Evolutionary conservation across 2,113 vertebrate genomes (phyloP), one percentile per base, ranked within the genome.

Genomic region (Hemicordylus capensis): DNA sequence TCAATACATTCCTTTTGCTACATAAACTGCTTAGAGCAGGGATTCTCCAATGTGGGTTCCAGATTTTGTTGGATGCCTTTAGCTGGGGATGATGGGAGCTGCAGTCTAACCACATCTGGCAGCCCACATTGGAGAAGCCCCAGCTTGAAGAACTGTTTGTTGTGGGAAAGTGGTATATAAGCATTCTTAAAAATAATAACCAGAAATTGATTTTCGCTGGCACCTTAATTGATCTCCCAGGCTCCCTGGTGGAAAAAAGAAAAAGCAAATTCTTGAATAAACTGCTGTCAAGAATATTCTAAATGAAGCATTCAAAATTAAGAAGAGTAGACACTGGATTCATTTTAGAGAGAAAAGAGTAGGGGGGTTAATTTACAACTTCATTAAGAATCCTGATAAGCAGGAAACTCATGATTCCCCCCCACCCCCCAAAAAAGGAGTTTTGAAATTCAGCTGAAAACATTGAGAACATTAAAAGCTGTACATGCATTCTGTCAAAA

Each of bases 401-500:
- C 11, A 64, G 64, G 24, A 79, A 48, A 20, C 2, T 31, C 24
- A 48, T 4, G 34, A 19, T 24, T 12, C 31, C 51, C 4, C 11
- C n/a, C 20, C 15, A 20, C 44, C 34, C 4, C 19, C 31, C 31
- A 19, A 44, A 76, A 24, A 87, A 87, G 80, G 22, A 12, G 51
- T 70, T 64, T 58, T 56, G 69, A 76, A 74, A 73, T 42, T 54
- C 7, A 74, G 11, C 11, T 84, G 31, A 88, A 88, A 81, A 28
- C 1, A 1, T 73, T 72, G 11, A 4, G 81, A 83, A 20, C 2
- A 7, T 63, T 82, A 78, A 69, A 78, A 56, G 15, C 20, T 46
- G 37, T 59, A 15, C 72, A 61, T 10, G 48, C 2, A 61, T 24
- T 58, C 76, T 75, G 26, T 67, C 67, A 58, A 3, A 81, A 46